Evolutionary conservation across 2,113 vertebrate genomes (phyloP).

Genomic region (Oncorhynchus gorbuscha): DNA sequence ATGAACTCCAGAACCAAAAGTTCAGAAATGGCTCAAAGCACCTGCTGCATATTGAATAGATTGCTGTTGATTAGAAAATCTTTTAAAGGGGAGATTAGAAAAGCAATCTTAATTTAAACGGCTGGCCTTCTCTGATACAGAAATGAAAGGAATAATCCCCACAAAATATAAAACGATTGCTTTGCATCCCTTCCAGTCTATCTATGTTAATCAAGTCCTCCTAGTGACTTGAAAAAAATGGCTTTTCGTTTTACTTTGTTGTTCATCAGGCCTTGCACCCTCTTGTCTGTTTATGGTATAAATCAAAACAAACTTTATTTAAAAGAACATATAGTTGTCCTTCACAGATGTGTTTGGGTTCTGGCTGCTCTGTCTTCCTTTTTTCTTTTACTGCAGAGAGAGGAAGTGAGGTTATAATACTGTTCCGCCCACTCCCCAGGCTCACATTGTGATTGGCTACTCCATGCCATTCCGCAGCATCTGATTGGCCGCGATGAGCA

Average conservation of each 20-base stretch:
- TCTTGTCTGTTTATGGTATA: conserved; percentile 12
- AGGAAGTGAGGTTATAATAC: conserved; percentile 58
- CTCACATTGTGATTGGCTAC: conserved; percentile 81
- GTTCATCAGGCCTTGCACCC: conserved; percentile 6
- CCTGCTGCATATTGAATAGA: conserved; percentile 51
- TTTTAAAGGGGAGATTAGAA: conserved; percentile 35
- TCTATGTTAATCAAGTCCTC: conserved; percentile 14
- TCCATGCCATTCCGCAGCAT: conserved; percentile 99
- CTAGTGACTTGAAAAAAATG: not conserved
- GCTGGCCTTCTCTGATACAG: conserved; percentile 42
- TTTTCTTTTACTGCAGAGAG: conserved; percentile 62
- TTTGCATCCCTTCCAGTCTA: not conserved
- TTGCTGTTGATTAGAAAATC: conserved; percentile 47
- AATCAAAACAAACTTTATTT: not conserved
- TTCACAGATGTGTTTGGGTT: conserved; percentile 59
- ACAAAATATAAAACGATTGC: not conserved
- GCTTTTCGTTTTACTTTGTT: too few species aligned
- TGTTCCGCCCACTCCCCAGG: conserved; percentile 59
- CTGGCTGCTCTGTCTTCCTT: conserved; percentile 52
- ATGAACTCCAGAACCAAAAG: conserved; percentile 22
- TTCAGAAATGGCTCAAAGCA: conserved; percentile 62
- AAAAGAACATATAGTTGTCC: conserved; percentile 35
- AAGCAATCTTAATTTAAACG: conserved; percentile 67
- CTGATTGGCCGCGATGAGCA: conserved; percentile 98
- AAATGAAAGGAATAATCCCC: conserved; percentile 39